phyloP scores from a whole-genome alignment of 2,113 vertebrate species.

The Crotalus horridus region DNA sequence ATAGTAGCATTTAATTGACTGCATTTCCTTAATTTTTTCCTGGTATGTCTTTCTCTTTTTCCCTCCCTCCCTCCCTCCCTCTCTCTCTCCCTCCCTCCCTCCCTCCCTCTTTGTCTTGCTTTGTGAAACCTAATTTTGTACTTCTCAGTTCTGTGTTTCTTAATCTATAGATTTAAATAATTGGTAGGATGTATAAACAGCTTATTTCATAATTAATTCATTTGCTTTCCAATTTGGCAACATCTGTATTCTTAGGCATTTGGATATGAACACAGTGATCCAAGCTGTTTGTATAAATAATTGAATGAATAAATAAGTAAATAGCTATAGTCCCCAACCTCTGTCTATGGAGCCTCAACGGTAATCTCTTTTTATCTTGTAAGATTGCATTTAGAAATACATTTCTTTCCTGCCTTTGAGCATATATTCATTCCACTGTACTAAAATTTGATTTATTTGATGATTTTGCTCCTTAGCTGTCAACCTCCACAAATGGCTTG shows the following conservation, averaged over 20 bases:
- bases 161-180: conserved; percentile 36
- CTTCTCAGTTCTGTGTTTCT: conserved; percentile 28
- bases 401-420: conserved; percentile 42
- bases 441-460: conserved; percentile 34
- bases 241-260: conserved; percentile 28
- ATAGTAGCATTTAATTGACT: not conserved
- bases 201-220: conserved; percentile 43
- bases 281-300: conserved; percentile 46
- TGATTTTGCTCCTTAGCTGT: conserved; percentile 9
- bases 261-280: conserved; percentile 33
- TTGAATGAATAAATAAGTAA: conserved; percentile 48
- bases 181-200: conserved; percentile 21
- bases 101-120: conserved; percentile 12
- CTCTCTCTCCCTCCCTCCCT: not conserved
- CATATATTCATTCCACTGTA: conserved; percentile 41
- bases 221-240: conserved; percentile 32
- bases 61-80: not conserved
- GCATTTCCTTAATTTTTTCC: not conserved
- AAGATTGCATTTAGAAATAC: conserved; percentile 50
- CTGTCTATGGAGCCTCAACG: conserved; percentile 14
- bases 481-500: conserved; percentile 22
- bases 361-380: conserved; percentile 38
- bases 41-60: not conserved
- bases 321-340: not conserved
- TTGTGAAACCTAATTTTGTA: not conserved